Percentiles rank a stretch among this genome's conserved stretches.
Evolutionary conservation across 2,888 invertebrate genomes (phyloP).

Genomic region (Calameuta pallipes): DNA sequence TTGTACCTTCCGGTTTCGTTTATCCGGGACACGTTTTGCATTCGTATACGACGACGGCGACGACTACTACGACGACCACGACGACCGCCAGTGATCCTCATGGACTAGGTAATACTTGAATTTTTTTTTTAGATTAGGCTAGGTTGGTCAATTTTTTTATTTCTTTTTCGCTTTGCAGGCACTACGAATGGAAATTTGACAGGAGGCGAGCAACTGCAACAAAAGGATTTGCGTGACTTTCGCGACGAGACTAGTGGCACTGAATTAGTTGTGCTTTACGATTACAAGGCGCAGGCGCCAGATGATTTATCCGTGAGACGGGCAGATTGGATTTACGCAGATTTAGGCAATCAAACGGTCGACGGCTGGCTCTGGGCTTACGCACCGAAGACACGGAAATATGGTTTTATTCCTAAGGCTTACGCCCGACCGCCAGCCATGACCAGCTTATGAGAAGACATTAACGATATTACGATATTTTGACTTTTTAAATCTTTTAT

Average conservation of each 20-base stretch:
- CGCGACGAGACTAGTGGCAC: constrained; percentile 73
- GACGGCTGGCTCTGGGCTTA: constrained; percentile 97
- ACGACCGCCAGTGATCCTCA: constrained; percentile 54
- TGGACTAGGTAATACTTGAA: constrained; percentile 47
- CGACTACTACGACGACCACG: constrained; percentile 54
- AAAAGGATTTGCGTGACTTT: constrained; percentile 61
- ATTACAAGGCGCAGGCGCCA: constrained; percentile 95
- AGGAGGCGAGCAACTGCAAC: constrained; percentile 49
- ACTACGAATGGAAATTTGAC: constrained; percentile 52
- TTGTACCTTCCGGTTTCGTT: constrained; percentile 94
- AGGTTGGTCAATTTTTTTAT: background rate
- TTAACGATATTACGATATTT: constrained; percentile 29
- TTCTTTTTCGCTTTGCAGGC: constrained; percentile 33
- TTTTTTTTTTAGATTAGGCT: background rate
- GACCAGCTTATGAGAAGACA: constrained; percentile 77
- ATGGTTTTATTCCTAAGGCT: constrained; percentile 95
- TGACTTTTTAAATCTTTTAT: constrained; percentile 43
- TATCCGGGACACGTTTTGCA: constrained; percentile 76
- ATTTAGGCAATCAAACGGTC: constrained; percentile 91
- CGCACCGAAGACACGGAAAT: constrained; percentile 90
- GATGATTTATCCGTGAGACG: constrained; percentile 91
- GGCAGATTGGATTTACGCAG: constrained; percentile 96
- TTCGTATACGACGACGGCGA: constrained; percentile 59
- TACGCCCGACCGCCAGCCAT: constrained; percentile 93
- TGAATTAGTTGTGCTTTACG: constrained; percentile 93